Conservation (phyloP, 2,888 invertebrate genomes). For the Sympetrum striolatum region DNA sequence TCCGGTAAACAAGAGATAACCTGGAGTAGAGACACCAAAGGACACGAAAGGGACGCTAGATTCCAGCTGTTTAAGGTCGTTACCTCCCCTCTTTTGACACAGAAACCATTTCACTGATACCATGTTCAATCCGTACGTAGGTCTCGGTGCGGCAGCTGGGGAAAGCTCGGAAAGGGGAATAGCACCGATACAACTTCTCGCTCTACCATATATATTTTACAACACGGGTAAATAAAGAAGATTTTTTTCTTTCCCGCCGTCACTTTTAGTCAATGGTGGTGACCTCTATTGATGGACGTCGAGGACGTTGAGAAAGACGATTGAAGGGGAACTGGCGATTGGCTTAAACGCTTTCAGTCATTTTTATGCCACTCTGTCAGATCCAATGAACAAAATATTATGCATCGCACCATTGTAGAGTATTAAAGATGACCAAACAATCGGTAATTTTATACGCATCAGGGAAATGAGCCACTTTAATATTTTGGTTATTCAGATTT, state of each 20-base stretch:
- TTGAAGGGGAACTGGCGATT: neutral
- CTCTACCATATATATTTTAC: neutral
- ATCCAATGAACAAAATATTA: no score
- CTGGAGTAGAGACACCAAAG: no score
- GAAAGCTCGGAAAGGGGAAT: neutral
- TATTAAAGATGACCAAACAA: neutral
- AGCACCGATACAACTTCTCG: neutral
- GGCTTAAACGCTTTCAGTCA: neutral
- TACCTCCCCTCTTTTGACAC: neutral
- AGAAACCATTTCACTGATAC: neutral
- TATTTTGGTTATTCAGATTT: neutral
- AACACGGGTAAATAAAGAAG: neutral
- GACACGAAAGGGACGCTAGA: no score
- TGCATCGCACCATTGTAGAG: neutral
- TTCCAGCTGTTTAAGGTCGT: neutral
- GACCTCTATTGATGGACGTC: neutral
- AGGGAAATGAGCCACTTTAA: neutral
- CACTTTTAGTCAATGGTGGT: neutral
- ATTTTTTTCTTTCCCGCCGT: neutral
- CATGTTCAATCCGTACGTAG: neutral
- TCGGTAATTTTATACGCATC: neutral
- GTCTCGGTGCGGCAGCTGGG: neutral
- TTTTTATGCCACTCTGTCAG: neutral
- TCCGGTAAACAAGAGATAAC: no score
- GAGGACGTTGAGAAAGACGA: neutral